phyloP scores from a whole-genome alignment of 2,797 vertebrate species.

The Acipenser transmontanus region DNA sequence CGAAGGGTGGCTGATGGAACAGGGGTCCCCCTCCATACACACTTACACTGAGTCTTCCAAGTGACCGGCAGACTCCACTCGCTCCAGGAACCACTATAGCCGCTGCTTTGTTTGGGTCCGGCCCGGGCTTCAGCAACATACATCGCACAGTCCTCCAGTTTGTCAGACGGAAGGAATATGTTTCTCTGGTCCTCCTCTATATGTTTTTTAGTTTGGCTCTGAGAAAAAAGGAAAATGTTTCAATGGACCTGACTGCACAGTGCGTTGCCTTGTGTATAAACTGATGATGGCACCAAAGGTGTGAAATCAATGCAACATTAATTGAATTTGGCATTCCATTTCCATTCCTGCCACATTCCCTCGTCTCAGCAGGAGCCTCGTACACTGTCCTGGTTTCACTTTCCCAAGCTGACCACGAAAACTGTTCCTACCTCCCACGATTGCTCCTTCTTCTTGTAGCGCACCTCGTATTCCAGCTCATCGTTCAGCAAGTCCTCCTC shows the following conservation, averaged over 20 bases:
- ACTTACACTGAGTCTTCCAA: neutral
- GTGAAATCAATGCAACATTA: too few species aligned
- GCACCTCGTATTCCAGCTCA: neutral
- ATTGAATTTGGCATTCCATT: too few species aligned
- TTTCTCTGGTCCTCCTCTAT: neutral
- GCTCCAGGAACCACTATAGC: constrained; percentile 1
- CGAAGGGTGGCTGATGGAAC: neutral
- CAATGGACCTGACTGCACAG: too few species aligned
- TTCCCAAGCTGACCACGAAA: neutral
- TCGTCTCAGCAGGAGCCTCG: too few species aligned
- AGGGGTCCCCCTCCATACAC: neutral
- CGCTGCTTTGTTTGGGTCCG: neutral
- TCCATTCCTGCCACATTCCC: too few species aligned
- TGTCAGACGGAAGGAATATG: neutral
- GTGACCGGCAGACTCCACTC: neutral
- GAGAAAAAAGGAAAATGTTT: neutral
- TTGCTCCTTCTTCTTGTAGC: neutral
- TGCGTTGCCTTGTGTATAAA: too few species aligned
- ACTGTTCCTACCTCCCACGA: neutral
- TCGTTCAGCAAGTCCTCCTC: neutral
- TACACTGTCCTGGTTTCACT: too few species aligned
- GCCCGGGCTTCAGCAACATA: neutral
- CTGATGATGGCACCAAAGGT: too few species aligned
- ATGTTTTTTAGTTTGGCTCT: neutral
- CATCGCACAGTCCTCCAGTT: neutral